Evolutionary conservation across 1,140 invertebrate species (phyloP).

Genomic region (Drosophila rufa): DNA sequence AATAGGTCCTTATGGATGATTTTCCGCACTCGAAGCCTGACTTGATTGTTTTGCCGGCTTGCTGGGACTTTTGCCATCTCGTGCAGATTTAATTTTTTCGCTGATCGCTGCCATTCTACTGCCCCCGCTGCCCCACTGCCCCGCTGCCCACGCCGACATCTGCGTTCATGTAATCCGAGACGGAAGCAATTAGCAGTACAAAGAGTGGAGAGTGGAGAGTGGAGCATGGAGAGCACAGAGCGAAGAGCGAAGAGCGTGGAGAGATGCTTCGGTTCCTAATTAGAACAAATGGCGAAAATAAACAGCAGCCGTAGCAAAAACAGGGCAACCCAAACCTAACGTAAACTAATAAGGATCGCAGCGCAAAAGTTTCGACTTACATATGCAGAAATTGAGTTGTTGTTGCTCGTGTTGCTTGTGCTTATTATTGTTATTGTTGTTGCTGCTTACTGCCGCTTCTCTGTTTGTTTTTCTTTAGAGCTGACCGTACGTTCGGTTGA

Average conservation of each 20-base stretch:
- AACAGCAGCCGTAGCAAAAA: constrained; percentile 45
- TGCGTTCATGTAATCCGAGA: constrained; percentile 43
- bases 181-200: constrained; percentile 42
- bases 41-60: too few relatives aligned
- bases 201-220: constrained; percentile 9
- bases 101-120: constrained; percentile 29
- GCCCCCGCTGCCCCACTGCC: neutral
- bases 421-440: constrained; percentile 3
- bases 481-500: constrained; percentile 25
- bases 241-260: neutral
- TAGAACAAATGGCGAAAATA: constrained; percentile 77
- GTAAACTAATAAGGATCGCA: constrained; percentile 76
- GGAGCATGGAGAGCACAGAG: neutral
- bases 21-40: neutral
- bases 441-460: constrained; percentile 20
- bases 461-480: constrained; percentile 21
- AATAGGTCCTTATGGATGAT: neutral
- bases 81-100: constrained; percentile 8
- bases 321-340: constrained; percentile 59
- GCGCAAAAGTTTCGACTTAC: constrained; percentile 63
- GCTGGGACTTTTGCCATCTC: constrained; percentile 3
- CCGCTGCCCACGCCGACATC: constrained; percentile 3
- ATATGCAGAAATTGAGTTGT: constrained; percentile 77
- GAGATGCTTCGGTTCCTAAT: constrained; percentile 55
- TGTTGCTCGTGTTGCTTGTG: constrained; percentile 39